Conservation (phyloP, 2,113 vertebrate species). For the Crotophaga sulcirostris region DNA sequence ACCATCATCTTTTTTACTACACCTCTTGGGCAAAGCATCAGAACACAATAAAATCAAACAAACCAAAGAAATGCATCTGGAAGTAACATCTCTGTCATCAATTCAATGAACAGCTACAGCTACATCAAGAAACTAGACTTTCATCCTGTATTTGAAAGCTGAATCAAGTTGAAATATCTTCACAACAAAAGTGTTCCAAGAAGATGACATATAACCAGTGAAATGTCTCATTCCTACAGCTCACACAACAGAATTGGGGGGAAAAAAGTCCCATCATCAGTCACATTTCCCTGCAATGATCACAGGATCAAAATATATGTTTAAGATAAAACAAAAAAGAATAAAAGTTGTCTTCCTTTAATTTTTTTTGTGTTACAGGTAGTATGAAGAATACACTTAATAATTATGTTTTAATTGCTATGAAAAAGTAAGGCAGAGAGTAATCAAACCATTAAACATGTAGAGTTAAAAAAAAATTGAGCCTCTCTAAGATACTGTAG, state of each 20-base stretch:
- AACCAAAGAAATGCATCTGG: not conserved
- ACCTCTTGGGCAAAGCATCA: not conserved
- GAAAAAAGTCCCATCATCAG: not conserved
- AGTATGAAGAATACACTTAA: not conserved
- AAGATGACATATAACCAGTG: not conserved
- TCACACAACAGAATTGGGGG: not conserved
- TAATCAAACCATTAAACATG: not conserved
- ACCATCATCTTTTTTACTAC: not conserved
- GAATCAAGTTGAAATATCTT: constrained; percentile 8
- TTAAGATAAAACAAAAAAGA: not conserved
- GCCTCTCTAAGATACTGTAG: not conserved
- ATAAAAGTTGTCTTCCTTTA: not conserved
- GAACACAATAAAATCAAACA: constrained; percentile 4
- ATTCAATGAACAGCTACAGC: not conserved
- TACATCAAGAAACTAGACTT: not conserved
- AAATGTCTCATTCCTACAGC: not conserved
- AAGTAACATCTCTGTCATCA: not conserved
- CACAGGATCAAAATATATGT: not conserved
- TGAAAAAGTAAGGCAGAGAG: not conserved
- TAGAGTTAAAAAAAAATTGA: not conserved
- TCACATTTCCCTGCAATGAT: not conserved
- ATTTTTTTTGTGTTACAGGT: not conserved
- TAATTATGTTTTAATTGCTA: not conserved
- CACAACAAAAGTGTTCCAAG: not conserved
- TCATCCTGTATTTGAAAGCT: constrained; percentile 2